These are phyloP conservation scores for Pachyuromys duprasi DNA, from an alignment of 2,797 vertebrate species.

Conservation along the genomic window DNA sequence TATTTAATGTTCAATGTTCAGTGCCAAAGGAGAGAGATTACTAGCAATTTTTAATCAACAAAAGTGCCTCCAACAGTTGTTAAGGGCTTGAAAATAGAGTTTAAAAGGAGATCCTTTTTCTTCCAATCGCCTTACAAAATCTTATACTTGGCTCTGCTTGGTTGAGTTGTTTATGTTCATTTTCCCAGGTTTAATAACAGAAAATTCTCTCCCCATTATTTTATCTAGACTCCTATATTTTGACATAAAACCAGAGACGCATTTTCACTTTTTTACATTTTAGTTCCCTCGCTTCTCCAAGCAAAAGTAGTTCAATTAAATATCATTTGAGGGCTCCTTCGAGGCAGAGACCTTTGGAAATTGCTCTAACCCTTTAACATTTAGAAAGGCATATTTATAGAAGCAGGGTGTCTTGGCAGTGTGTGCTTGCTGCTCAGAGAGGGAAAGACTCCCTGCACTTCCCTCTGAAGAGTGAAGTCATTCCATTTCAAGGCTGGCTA, in stretches of 20 bases:
- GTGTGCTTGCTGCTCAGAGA: constrained; percentile 55
- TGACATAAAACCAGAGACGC: constrained; percentile 74
- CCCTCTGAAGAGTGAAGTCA: constrained; percentile 38
- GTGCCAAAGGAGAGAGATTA: constrained; percentile 16
- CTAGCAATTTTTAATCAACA: constrained; percentile 46
- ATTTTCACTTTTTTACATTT: constrained; percentile 78
- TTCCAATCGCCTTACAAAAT: not conserved
- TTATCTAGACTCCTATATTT: constrained; percentile 55
- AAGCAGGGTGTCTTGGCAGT: constrained; percentile 70
- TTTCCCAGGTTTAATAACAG: constrained; percentile 65
- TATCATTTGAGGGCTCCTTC: constrained; percentile 77
- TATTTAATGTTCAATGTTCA: constrained; percentile 65
- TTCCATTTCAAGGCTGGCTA: constrained; percentile 58
- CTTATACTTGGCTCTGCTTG: not conserved
- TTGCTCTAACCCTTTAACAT: constrained; percentile 84
- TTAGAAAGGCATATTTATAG: constrained; percentile 81
- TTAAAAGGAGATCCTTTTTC: constrained; percentile 39
- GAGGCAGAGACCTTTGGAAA: constrained; percentile 84
- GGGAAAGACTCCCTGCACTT: constrained; percentile 45
- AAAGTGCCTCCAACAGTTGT: not conserved
- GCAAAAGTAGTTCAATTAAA: constrained; percentile 83
- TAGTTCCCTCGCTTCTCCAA: constrained; percentile 75
- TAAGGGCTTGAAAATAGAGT: constrained; percentile 38
- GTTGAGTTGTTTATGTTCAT: constrained; percentile 50
- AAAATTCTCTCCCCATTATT: constrained; percentile 42